phyloP scores from a whole-genome alignment of 2,888 invertebrate species.

The Aproaerema taeniolella region DNA sequence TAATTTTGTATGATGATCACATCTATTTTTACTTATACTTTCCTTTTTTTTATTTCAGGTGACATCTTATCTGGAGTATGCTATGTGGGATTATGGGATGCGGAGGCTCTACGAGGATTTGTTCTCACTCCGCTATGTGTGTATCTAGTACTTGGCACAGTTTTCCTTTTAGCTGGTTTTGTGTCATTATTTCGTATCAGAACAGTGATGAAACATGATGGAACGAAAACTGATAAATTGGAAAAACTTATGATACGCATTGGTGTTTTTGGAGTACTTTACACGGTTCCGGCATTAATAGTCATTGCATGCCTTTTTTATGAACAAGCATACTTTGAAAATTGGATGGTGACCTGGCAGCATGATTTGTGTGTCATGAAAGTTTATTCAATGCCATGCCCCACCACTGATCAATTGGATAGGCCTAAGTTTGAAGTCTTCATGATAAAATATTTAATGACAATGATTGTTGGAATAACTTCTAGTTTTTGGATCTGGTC shows the following conservation, averaged over 20 bases:
- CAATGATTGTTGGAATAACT: slow-evolving; percentile 97
- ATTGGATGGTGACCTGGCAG: slow-evolving; percentile 94
- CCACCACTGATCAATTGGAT: slow-evolving; percentile 72
- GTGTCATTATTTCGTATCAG: slow-evolving; percentile 97
- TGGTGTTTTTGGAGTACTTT: slow-evolving; percentile 97
- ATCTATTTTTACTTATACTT: background rate
- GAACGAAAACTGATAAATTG: slow-evolving; percentile 95
- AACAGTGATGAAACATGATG: slow-evolving; percentile 97
- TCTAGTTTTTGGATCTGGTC: slow-evolving; percentile 99
- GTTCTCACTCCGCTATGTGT: slow-evolving; percentile 94
- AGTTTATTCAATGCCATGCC: slow-evolving; percentile 88
- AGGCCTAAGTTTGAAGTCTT: slow-evolving; percentile 90
- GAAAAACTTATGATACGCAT: slow-evolving; percentile 98
- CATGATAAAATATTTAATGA: slow-evolving; percentile 97
- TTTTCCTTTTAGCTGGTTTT: slow-evolving; percentile 96
- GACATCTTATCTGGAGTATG: slow-evolving; percentile 95
- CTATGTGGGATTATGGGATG: slow-evolving; percentile 94
- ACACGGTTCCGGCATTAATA: slow-evolving; percentile 95
- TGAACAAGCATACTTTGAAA: slow-evolving; percentile 92
- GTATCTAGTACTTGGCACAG: slow-evolving; percentile 93
- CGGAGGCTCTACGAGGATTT: slow-evolving; percentile 90
- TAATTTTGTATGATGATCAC: too few relatives aligned
- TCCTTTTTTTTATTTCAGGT: slow-evolving; percentile 76
- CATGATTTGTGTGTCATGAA: slow-evolving; percentile 85
- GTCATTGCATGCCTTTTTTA: slow-evolving; percentile 96